Evolutionary conservation across 2,888 invertebrate species (phyloP).

Genomic region (Sclerodermus sp.): DNA sequence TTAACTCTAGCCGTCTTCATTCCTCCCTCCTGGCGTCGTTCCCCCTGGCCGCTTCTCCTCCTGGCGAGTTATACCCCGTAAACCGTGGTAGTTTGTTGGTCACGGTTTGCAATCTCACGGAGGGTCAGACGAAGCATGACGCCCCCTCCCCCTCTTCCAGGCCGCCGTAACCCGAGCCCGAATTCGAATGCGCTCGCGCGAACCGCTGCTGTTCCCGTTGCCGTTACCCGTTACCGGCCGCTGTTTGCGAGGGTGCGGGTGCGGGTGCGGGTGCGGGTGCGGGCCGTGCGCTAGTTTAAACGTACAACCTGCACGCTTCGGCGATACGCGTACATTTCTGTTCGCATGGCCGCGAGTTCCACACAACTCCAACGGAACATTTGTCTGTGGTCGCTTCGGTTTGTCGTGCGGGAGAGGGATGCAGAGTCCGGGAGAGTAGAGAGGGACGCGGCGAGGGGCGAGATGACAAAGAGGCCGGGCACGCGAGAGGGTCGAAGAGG

Average conservation of each 20-base stretch:
- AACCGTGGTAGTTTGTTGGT: slow-evolving; percentile 48
- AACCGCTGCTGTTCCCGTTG: neutral
- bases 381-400: slow-evolving; percentile 5
- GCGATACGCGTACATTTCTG: no score
- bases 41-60: no score
- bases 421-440: neutral
- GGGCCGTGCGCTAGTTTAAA: no score
- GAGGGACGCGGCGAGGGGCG: no score
- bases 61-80: slow-evolving; percentile 38
- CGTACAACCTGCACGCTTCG: no score
- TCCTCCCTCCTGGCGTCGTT: no score
- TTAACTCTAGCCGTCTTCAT: neutral
- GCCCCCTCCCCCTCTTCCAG: slow-evolving; percentile 12
- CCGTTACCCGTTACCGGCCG: no score
- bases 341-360: no score
- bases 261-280: no score
- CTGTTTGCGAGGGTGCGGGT: no score
- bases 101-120: slow-evolving; percentile 44
- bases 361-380: neutral
- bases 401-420: slow-evolving; percentile 1
- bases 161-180: neutral
- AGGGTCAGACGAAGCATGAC: slow-evolving; percentile 42
- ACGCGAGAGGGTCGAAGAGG: no score
- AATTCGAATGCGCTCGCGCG: neutral
- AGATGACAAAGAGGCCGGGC: no score